phyloP scores from a whole-genome alignment of 2,797 vertebrate genomes.

The Pseudocheirus occidentalis region DNA sequence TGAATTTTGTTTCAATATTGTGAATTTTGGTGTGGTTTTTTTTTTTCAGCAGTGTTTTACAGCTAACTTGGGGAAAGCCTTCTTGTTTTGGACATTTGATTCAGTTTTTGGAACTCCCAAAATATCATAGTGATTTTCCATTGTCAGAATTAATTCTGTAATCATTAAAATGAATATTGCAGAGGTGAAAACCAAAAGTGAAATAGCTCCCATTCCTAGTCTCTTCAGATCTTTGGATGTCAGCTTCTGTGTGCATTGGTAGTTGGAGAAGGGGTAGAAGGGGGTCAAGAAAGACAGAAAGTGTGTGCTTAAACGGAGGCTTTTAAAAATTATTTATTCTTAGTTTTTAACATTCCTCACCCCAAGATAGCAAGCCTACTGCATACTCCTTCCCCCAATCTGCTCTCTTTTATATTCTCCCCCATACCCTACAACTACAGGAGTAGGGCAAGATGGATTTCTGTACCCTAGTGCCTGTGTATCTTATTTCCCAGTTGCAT shows the following conservation, averaged over 20 bases:
- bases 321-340: neutral
- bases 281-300: neutral
- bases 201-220: neutral
- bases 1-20: neutral
- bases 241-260: neutral
- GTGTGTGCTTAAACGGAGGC: neutral
- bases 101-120: neutral
- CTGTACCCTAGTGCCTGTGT: too few relatives aligned
- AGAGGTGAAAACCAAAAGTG: neutral
- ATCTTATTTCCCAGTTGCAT: too few relatives aligned
- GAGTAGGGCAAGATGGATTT: too few relatives aligned
- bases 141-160: too few relatives aligned
- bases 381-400: too few relatives aligned
- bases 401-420: too few relatives aligned
- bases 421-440: too few relatives aligned
- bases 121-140: too few relatives aligned
- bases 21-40: neutral
- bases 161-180: neutral
- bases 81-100: neutral
- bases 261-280: neutral
- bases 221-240: neutral
- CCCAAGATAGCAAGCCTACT: too few relatives aligned
- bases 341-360: too few relatives aligned
- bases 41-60: neutral
- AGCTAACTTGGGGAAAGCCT: neutral